Base-by-base conservation (phyloP, 37 sponge, comb jelly and placozoan genomes). In the Agelas oroides region DNA sequence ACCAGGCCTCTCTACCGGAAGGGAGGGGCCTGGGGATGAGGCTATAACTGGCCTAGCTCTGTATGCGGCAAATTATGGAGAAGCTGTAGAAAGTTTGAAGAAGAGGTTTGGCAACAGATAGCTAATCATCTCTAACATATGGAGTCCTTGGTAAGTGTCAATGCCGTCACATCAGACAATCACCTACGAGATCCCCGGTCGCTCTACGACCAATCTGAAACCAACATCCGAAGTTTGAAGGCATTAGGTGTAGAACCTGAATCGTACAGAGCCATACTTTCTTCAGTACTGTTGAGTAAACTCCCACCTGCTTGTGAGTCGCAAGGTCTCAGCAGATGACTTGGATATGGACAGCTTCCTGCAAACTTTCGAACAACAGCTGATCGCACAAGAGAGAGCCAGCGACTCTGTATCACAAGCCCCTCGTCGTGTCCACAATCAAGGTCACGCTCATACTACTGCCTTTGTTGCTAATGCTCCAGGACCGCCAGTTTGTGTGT, bases 61-160 rank as follows among this genome's bases (percentile, higher is more conserved):
- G 30, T 40, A 76, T 52, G 35, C 76, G 0, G 75, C 57, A 37
- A 84, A 84, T 25, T 84, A 84, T 34, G n/a, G 20, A 2, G 71
- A 56, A 68, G 86, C 86, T 0, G 16, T 85, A 6, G 70, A 65
- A 18, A 69, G 69, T 30, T 60, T 85, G 27, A 28, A 23, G 20
- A 67, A 77, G 70, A 57, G 86, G 16, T 77, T 85, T 69, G 78
- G 86, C 46, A 85, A 85, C 62, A 77, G 52, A 46, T 68, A 75
- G 67, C 38, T 65, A 37, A 68, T 85, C 35, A 84, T 27, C 54
- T 66, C 21, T 67, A 41, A 41, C 86, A 85, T 27, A 85, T 85
- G 86, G 86, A 85, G 25, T 27, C 60, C 33, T 38, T 85, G 19
- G 20, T 77, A 70, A 46, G 38, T 20, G 21, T 58, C 14, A 21